phyloP scores from a whole-genome alignment of 53 echinoderm and acorn worm genomes.

The Echinometra lucunter region DNA sequence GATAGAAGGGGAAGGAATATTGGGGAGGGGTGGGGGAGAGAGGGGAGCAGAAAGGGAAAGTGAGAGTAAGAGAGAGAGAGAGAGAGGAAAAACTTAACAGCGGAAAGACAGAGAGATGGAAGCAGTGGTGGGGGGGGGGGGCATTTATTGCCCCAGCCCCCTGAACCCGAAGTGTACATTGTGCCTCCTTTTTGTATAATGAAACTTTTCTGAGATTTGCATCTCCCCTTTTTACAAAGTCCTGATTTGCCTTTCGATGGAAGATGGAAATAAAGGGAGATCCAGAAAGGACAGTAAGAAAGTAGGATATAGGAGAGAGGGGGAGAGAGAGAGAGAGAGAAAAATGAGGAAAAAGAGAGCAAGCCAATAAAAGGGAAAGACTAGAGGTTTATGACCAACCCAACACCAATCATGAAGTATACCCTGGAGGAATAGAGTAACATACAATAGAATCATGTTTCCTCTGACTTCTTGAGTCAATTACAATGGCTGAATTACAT shows the following conservation, averaged over 20 bases:
- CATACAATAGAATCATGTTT: slow-evolving; percentile 58
- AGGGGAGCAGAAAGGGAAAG: neutral
- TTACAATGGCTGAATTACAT: neutral
- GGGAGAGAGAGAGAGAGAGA: neutral
- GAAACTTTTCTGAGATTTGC: too few relatives aligned
- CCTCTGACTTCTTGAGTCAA: slow-evolving; percentile 31
- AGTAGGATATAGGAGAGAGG: neutral
- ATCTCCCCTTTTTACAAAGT: too few relatives aligned
- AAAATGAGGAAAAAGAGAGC: too few relatives aligned
- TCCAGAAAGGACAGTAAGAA: neutral
- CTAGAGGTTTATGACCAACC: neutral
- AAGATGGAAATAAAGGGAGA: too few relatives aligned
- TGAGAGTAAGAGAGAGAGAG: neutral
- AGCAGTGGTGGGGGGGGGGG: too few relatives aligned
- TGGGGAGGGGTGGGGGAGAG: too few relatives aligned
- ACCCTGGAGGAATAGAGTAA: neutral
- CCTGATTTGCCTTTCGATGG: too few relatives aligned
- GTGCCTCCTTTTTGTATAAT: too few relatives aligned
- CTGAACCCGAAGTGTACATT: too few relatives aligned
- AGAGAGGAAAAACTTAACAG: too few relatives aligned
- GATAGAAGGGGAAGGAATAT: neutral
- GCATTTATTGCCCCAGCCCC: too few relatives aligned
- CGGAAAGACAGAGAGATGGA: too few relatives aligned
- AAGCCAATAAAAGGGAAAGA: neutral
- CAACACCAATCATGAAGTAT: slow-evolving; percentile 2